A percentile compares a stretch with the other conserved stretches of the same genome.
phyloP scores from a whole-genome alignment of 2,888 invertebrate genomes.

The Germaria angustata region DNA sequence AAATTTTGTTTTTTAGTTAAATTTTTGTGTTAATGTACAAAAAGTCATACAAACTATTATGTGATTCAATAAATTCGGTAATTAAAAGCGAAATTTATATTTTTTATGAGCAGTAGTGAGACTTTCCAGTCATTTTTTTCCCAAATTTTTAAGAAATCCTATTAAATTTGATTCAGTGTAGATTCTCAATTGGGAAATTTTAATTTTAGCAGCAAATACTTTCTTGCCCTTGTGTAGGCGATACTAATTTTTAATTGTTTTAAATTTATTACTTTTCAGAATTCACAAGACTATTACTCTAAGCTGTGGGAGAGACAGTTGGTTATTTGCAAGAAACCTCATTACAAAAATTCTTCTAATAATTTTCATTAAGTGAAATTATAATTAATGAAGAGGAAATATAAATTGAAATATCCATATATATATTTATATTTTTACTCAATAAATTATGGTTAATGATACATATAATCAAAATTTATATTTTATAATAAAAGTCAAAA shows the following conservation, averaged over 20 bases:
- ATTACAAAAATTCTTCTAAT: conserved; percentile 36
- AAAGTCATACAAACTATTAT: no score
- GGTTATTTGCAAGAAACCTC: conserved; percentile 38
- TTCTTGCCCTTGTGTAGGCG: no score
- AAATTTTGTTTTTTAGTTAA: no score
- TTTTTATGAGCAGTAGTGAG: no score
- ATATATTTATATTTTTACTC: conserved; percentile 51
- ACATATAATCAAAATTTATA: conserved; percentile 61
- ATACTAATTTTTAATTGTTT: not conserved
- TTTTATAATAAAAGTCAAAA: conserved; percentile 24
- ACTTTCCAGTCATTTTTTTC: no score
- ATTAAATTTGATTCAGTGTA: no score
- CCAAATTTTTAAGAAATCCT: no score
- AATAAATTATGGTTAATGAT: conserved; percentile 30
- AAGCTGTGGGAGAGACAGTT: conserved; percentile 67
- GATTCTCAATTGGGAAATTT: not conserved
- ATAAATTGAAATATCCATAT: conserved; percentile 3
- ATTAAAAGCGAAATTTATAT: no score
- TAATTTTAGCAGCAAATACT: not conserved
- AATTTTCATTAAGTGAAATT: conserved; percentile 34
- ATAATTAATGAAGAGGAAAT: conserved; percentile 45
- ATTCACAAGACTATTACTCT: conserved; percentile 78
- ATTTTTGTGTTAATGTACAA: no score
- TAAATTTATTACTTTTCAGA: conserved; percentile 70
- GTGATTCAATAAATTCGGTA: no score